Percentiles rank a stretch among this genome's conserved stretches.
Evolutionary conservation across 1,140 invertebrate species (phyloP).

Genomic region (Aporrectodea caliginosa): DNA sequence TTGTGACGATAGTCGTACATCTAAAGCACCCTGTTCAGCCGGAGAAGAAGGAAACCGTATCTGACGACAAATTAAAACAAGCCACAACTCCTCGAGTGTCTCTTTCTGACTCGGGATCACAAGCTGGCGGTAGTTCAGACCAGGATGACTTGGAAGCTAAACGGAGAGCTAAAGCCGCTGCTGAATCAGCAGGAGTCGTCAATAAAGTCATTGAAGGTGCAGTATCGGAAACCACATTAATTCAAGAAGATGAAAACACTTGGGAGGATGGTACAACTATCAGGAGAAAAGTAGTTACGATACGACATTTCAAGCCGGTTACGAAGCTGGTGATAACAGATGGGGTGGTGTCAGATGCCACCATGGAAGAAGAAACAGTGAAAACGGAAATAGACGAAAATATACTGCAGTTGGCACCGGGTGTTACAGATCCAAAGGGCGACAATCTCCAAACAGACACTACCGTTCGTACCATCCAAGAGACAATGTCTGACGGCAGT

Average conservation of each 20-base stretch:
- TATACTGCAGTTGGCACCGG: conserved; percentile 16
- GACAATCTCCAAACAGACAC: neutral
- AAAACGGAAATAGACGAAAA: conserved; percentile 18
- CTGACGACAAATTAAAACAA: neutral
- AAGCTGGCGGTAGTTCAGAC: neutral
- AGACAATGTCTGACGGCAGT: conserved; percentile 1
- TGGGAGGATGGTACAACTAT: conserved; percentile 10
- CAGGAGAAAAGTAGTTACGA: conserved; percentile 1
- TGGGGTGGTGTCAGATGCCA: neutral
- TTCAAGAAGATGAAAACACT: neutral
- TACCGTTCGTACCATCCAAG: neutral
- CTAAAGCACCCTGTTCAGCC: conserved; percentile 1
- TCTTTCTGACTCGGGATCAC: neutral
- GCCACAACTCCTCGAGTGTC: neutral
- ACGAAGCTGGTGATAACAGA: conserved; percentile 10
- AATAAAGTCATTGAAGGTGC: conserved; percentile 17
- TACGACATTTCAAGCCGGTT: conserved; percentile 14
- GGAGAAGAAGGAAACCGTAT: conserved; percentile 12
- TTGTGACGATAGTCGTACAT: conserved; percentile 11
- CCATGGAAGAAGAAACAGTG: conserved; percentile 8
- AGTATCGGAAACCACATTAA: neutral
- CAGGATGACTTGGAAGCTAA: no score
- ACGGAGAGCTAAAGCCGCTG: neutral
- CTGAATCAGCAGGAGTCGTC: neutral
- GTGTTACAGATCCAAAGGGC: conserved; percentile 14